These are phyloP conservation scores for Pachycephala philippinensis DNA, from an alignment of 2,113 vertebrate genomes.

Conservation along the genomic window DNA sequence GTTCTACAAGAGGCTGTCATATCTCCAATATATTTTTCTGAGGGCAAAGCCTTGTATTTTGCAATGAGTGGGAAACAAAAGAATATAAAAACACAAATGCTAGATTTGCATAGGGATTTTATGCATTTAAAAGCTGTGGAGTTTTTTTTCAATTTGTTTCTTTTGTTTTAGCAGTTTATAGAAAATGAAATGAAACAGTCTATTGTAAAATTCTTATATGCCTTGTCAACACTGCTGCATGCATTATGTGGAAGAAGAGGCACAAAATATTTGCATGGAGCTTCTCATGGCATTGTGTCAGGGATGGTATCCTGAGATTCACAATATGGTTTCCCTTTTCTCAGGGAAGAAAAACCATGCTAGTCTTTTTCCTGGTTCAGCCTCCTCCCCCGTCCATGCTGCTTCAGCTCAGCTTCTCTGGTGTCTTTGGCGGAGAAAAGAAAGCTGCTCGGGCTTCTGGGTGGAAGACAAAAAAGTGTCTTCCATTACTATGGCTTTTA, in stretches of 20 bases:
- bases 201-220: background rate
- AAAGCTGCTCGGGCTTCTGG: background rate
- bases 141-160: background rate
- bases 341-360: background rate
- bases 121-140: background rate
- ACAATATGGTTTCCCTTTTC: background rate
- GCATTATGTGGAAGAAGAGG: background rate
- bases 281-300: background rate
- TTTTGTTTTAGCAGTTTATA: background rate
- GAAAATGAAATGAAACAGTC: background rate
- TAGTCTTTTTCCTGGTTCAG: background rate
- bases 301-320: background rate
- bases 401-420: background rate
- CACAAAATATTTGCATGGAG: background rate
- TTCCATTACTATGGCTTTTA: background rate
- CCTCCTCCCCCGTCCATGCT: background rate
- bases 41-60: background rate
- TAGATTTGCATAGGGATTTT: background rate
- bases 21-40: background rate
- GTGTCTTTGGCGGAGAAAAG: fast-evolving
- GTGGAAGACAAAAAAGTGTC: background rate
- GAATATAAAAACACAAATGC: background rate
- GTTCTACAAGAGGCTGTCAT: background rate
- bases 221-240: background rate
- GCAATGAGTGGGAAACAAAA: background rate